phyloP scores from a whole-genome alignment of 2,113 vertebrate genomes.

The Choloepus hoffmanni region DNA sequence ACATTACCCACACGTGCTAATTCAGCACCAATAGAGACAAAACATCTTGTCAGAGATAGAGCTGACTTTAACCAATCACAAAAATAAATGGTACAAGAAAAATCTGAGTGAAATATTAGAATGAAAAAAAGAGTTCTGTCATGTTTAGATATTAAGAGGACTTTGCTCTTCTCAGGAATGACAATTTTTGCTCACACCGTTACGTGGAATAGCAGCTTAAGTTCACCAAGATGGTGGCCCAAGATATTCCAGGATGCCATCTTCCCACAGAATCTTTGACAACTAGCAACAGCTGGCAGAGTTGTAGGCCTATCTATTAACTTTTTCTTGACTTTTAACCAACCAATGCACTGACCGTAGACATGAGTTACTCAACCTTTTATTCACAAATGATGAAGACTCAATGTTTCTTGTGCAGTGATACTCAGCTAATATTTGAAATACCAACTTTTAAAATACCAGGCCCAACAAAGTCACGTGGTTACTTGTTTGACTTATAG shows the following conservation, averaged over 20 bases:
- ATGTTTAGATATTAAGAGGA: background rate
- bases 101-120: background rate
- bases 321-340: background rate
- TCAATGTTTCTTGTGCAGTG: background rate
- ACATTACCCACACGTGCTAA: background rate
- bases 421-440: background rate
- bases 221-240: no score
- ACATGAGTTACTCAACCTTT: background rate
- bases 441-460: background rate
- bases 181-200: background rate
- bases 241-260: no score
- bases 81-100: background rate
- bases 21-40: background rate
- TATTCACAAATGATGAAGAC: background rate
- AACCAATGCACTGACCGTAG: background rate
- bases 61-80: background rate
- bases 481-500: background rate
- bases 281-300: background rate
- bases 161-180: constrained; percentile 27
- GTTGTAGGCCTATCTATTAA: constrained; percentile 31
- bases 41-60: background rate
- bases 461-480: background rate
- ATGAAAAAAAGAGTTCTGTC: constrained; percentile 19
- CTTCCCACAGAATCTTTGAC: no score
- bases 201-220: background rate